Conservation (phyloP, 2,113 vertebrate species). For the Meriones unguiculatus region DNA sequence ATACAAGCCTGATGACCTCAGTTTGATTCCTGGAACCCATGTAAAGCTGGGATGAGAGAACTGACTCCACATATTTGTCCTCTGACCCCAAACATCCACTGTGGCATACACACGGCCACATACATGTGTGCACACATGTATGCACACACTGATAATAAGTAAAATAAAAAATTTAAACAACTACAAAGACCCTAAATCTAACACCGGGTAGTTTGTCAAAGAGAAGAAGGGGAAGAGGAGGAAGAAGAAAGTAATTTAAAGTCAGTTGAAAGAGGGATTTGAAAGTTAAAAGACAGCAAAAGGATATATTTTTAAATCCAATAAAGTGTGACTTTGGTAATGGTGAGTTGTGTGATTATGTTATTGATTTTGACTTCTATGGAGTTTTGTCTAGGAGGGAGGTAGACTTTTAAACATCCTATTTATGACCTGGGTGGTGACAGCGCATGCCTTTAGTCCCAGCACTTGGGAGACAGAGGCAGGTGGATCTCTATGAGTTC, state of each 20-base stretch:
- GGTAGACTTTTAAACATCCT: background rate
- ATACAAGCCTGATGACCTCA: background rate
- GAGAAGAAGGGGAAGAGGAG: background rate
- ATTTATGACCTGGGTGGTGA: background rate
- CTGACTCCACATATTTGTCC: background rate
- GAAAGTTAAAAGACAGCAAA: slow-evolving; percentile 5
- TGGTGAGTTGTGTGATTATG: background rate
- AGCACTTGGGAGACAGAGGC: background rate
- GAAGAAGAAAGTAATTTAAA: background rate
- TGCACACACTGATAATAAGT: background rate
- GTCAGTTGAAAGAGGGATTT: background rate
- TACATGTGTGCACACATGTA: background rate
- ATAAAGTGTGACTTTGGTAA: background rate
- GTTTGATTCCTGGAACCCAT: background rate
- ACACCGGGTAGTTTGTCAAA: background rate
- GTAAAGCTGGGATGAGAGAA: background rate
- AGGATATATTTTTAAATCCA: background rate
- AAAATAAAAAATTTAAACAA: background rate
- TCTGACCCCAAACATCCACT: background rate
- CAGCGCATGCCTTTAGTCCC: background rate
- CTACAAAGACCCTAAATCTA: background rate
- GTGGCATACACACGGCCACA: background rate
- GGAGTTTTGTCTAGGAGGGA: background rate
- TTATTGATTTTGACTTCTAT: background rate
- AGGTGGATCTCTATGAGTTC: background rate